Conservation (phyloP, 2,797 vertebrate species). For the Crocidura indochinensis region DNA sequence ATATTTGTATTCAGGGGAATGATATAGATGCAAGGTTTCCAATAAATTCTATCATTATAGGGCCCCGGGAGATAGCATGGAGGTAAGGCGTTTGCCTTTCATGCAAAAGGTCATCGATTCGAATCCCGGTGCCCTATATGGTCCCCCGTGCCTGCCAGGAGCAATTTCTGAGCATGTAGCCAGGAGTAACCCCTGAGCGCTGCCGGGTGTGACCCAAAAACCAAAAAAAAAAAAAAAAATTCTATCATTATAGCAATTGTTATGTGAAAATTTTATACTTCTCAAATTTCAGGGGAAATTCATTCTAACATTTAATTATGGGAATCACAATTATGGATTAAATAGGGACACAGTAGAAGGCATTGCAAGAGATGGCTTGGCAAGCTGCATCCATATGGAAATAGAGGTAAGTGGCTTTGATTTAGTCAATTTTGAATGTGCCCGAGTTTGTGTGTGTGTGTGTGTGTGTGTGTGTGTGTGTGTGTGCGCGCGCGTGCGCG, state of each 20-base stretch:
- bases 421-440: not conserved
- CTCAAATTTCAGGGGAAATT: conserved; percentile 94
- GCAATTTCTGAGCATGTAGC: too few relatives aligned
- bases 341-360: conserved; percentile 94
- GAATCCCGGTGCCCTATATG: too few relatives aligned
- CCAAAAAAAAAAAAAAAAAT: too few relatives aligned
- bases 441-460: not conserved
- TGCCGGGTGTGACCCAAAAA: too few relatives aligned
- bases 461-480: not conserved
- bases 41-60: not conserved
- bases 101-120: too few relatives aligned
- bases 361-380: conserved; percentile 95
- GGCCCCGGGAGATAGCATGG: too few relatives aligned
- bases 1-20: conserved; percentile 7
- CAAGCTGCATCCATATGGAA: conserved; percentile 96
- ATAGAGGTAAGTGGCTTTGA: conserved; percentile 92
- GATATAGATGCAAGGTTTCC: conserved; percentile 37
- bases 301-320: conserved; percentile 93
- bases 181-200: too few relatives aligned
- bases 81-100: too few relatives aligned
- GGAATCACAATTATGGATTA: conserved; percentile 93
- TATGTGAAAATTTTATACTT: conserved; percentile 24
- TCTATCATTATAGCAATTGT: not conserved
- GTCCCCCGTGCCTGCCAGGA: too few relatives aligned
- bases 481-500: too few relatives aligned